Conservation (phyloP, 2,888 invertebrate genomes). For the Caprella mutica region DNA sequence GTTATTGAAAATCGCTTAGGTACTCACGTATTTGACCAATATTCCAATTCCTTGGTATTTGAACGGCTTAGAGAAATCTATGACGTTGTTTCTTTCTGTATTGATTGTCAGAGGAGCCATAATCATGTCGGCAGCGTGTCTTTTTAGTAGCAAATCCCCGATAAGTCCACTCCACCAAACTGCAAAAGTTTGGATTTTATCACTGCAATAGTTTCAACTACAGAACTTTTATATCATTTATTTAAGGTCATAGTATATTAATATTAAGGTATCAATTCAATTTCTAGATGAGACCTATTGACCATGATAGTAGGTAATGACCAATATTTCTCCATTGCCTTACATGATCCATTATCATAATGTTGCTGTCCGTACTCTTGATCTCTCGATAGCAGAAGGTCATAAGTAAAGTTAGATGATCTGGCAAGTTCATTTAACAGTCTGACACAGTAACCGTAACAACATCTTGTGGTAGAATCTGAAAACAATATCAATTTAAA, state of each 20-base stretch:
- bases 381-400: conserved; percentile 72
- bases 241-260: too few species aligned
- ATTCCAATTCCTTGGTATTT: conserved; percentile 99
- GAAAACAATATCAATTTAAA: conserved; percentile 12
- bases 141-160: conserved; percentile 63
- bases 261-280: too few species aligned
- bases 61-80: conserved; percentile 98
- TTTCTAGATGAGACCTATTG: too few species aligned
- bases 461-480: conserved; percentile 50
- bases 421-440: conserved; percentile 69
- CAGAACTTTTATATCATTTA: conserved; percentile 94
- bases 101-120: conserved; percentile 95
- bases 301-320: too few species aligned
- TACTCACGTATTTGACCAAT: conserved; percentile 78
- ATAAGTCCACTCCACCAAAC: conserved; percentile 83
- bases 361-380: conserved; percentile 40
- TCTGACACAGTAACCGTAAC: conserved; percentile 93
- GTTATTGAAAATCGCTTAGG: not conserved
- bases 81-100: conserved; percentile 91
- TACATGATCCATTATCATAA: conserved; percentile 7
- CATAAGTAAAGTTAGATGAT: conserved; percentile 86
- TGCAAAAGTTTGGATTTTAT: conserved; percentile 43
- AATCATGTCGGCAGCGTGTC: conserved; percentile 86
- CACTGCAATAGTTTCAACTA: conserved; percentile 66
- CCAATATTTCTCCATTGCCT: too few species aligned